phyloP scores from a whole-genome alignment of 2,888 invertebrate species.

The Ctena decussata region DNA sequence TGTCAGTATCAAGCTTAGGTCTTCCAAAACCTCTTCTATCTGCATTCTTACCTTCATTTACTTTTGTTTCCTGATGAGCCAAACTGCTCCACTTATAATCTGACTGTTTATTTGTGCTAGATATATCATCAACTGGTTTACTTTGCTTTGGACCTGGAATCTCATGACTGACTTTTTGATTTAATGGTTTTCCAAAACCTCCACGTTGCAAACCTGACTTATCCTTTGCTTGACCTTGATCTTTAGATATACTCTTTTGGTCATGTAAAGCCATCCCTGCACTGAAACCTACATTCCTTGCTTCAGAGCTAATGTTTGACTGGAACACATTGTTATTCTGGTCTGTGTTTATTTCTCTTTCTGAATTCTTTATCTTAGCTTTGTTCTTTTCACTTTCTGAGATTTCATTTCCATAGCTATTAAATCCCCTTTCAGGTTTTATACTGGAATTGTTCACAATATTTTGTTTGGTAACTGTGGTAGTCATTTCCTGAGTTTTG shows the following conservation, averaged over 20 bases:
- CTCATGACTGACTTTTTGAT: background rate
- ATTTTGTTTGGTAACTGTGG: background rate
- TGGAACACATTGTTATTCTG: background rate
- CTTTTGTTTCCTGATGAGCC: background rate
- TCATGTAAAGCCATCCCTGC: background rate
- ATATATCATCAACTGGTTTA: background rate
- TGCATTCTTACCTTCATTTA: background rate
- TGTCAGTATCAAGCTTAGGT: background rate
- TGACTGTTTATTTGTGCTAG: background rate
- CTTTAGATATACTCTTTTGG: background rate
- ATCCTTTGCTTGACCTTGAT: background rate
- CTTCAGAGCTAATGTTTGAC: background rate
- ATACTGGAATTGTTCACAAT: background rate
- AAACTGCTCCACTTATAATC: too few species aligned
- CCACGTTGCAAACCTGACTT: background rate
- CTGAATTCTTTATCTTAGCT: background rate
- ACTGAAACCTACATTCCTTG: background rate
- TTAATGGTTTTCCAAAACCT: background rate
- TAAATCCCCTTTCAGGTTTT: background rate
- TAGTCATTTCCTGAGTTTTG: background rate
- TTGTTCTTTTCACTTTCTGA: background rate
- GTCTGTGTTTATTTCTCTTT: background rate
- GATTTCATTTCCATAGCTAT: background rate
- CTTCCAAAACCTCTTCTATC: background rate
- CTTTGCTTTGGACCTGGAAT: background rate